Percentiles rank a stretch among this genome's conserved stretches.
These are phyloP conservation scores for Leuciscus idus DNA, from an alignment of 2,113 vertebrate species.

Conservation along the genomic window DNA sequence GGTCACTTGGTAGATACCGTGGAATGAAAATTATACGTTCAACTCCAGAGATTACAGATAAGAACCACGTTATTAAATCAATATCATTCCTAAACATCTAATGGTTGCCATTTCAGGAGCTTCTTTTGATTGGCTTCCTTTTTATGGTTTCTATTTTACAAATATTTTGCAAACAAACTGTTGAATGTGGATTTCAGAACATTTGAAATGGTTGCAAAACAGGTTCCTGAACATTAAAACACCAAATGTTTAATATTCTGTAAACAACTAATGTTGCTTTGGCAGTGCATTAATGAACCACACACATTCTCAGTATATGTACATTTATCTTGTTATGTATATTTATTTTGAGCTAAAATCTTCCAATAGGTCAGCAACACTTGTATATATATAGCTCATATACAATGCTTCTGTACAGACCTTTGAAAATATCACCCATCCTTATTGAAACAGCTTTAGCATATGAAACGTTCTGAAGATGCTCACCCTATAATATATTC, in stretches of 20 bases:
- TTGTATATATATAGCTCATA: background rate
- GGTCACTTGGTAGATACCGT: slow-evolving; percentile 20
- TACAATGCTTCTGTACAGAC: background rate
- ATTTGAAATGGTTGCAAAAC: background rate
- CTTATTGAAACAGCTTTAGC: background rate
- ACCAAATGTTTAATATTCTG: background rate
- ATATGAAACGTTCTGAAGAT: background rate
- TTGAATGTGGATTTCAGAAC: background rate
- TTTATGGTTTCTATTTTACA: background rate
- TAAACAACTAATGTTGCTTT: background rate
- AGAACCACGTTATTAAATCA: background rate
- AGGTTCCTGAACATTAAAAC: background rate
- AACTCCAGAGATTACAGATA: background rate
- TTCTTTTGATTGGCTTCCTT: background rate
- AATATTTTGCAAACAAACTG: background rate
- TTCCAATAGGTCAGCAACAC: background rate
- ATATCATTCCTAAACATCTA: background rate
- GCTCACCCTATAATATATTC: background rate
- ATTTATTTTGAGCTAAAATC: background rate
- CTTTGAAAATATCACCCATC: background rate
- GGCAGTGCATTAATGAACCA: background rate
- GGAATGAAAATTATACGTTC: background rate
- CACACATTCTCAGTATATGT: background rate
- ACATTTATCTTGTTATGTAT: background rate
- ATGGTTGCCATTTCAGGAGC: background rate